Conservation (phyloP, 2,113 vertebrate genomes). For the Octodon degus region DNA sequence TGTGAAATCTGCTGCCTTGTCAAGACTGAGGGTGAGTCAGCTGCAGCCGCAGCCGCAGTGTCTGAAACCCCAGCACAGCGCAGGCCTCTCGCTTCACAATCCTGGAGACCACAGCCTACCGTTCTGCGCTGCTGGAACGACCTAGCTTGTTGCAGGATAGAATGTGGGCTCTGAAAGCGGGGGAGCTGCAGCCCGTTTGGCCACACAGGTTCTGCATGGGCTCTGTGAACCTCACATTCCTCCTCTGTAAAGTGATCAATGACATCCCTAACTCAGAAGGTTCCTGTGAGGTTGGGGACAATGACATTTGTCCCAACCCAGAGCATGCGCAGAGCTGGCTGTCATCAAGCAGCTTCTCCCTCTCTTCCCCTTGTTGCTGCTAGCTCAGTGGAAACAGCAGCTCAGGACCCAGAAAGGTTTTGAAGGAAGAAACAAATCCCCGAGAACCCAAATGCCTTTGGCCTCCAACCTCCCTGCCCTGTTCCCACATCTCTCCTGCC, state of each 20-base stretch:
- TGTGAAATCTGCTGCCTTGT: slow-evolving; percentile 40
- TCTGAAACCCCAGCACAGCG: neutral
- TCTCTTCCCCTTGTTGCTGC: neutral
- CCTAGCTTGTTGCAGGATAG: neutral
- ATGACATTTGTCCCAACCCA: neutral
- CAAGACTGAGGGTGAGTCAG: slow-evolving; percentile 6
- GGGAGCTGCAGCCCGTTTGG: neutral
- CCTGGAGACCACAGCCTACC: neutral
- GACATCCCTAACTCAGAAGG: neutral
- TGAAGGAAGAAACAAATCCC: slow-evolving; percentile 25
- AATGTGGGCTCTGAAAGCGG: neutral
- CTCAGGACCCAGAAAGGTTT: slow-evolving; percentile 60
- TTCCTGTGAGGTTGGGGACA: neutral
- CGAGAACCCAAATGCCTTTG: slow-evolving; percentile 6
- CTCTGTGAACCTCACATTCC: neutral
- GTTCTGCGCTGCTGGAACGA: neutral
- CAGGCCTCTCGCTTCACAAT: neutral
- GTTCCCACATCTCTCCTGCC: neutral
- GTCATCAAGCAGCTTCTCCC: neutral
- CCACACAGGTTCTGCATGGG: neutral
- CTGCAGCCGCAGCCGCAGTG: neutral
- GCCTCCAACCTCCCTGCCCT: slow-evolving; percentile 36
- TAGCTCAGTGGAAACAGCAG: slow-evolving; percentile 43
- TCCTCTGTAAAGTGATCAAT: neutral
- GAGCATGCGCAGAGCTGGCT: neutral